phyloP scores from a whole-genome alignment of 2,113 vertebrate genomes.

The Castor canadensis region DNA sequence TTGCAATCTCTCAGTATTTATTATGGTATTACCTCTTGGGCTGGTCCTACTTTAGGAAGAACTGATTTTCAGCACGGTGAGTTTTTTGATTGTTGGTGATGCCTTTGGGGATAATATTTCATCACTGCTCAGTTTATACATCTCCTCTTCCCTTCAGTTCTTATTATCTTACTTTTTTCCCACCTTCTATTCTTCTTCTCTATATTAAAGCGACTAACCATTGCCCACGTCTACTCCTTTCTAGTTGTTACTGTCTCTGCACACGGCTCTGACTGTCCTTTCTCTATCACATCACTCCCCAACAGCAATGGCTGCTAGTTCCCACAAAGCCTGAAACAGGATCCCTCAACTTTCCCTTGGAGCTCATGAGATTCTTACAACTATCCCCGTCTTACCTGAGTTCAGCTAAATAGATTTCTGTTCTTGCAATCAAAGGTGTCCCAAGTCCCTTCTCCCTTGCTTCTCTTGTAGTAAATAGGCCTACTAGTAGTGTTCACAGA shows the following conservation, averaged over 20 bases:
- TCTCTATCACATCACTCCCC: not conserved
- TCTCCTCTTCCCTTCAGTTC: not conserved
- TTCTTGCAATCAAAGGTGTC: not conserved
- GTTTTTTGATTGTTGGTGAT: not conserved
- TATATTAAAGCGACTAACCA: not conserved
- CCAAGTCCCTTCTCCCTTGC: not conserved
- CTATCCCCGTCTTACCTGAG: not conserved
- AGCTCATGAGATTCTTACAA: not conserved
- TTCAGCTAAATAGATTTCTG: not conserved
- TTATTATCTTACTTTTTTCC: not conserved
- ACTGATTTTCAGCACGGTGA: not conserved
- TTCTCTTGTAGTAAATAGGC: not conserved
- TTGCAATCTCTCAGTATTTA: not conserved
- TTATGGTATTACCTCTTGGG: no score
- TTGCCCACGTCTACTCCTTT: not conserved
- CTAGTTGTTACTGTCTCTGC: not conserved
- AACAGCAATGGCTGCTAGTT: not conserved
- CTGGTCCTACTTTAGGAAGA: not conserved
- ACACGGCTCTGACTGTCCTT: not conserved
- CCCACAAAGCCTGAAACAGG: not conserved
- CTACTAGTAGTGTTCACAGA: not conserved
- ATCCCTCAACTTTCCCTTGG: not conserved
- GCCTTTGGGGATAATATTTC: not conserved
- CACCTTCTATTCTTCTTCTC: not conserved
- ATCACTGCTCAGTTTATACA: not conserved